A percentile compares a stretch with the other conserved stretches of the same genome.
Conservation (phyloP, 2,888 invertebrate species). For the Plagodis dolabraria region DNA sequence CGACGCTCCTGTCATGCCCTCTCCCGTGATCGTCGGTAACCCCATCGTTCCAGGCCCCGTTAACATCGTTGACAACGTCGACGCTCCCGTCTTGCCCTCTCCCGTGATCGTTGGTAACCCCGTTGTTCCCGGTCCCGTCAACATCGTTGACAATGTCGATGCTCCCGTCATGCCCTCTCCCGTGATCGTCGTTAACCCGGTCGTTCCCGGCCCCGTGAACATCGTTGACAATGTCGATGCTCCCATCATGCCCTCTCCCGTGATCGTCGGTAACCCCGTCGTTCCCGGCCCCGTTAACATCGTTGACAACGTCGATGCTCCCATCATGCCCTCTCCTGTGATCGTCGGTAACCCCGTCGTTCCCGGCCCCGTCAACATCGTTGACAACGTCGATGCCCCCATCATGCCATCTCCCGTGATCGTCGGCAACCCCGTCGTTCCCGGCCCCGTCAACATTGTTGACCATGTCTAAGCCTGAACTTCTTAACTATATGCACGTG, state of each 20-base stretch:
- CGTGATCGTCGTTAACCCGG: background rate
- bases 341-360: conserved; percentile 15
- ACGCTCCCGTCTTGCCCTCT: background rate
- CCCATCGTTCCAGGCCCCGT: background rate
- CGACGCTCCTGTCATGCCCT: background rate
- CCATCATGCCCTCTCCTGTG: conserved; percentile 11
- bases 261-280: conserved; percentile 1
- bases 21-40: background rate
- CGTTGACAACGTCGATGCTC: conserved; percentile 10
- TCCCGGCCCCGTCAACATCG: conserved; percentile 1
- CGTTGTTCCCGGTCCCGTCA: background rate
- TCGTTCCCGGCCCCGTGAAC: background rate
- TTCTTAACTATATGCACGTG: too few species aligned
- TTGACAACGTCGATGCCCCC: background rate
- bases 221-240: too few species aligned
- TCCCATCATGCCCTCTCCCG: conserved; percentile 15
- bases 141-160: background rate
- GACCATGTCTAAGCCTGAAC: background rate
- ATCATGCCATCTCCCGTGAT: background rate
- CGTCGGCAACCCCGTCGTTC: background rate
- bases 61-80: background rate
- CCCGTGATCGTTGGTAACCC: background rate
- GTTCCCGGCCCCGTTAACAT: conserved; percentile 20
- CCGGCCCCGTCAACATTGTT: background rate
- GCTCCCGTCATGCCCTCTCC: conserved; percentile 18